A percentile compares a stretch with the other conserved stretches of the same genome.
These are phyloP conservation scores for Carassius gibelio DNA, from an alignment of 2,113 vertebrate genomes.

Conservation along the genomic window DNA sequence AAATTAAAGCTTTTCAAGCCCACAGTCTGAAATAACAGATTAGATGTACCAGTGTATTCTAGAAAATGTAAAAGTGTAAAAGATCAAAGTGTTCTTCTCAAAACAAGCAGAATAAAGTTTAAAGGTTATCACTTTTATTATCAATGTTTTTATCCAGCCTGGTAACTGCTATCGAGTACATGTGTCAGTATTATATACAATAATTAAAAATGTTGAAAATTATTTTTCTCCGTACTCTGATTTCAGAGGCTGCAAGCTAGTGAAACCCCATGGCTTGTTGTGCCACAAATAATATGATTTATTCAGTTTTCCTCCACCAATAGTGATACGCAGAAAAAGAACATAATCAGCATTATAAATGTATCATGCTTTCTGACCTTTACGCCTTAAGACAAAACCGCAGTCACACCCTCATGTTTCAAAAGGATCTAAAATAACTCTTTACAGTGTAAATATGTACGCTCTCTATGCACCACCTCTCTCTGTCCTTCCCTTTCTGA, in stretches of 20 bases:
- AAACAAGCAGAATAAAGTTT: slow-evolving; percentile 69
- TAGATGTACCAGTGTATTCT: slow-evolving; percentile 77
- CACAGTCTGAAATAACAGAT: slow-evolving; percentile 70
- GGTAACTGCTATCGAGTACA: slow-evolving; percentile 81
- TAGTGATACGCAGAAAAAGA: slow-evolving; percentile 5
- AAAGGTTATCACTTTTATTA: slow-evolving; percentile 78
- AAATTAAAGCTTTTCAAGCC: slow-evolving; percentile 65
- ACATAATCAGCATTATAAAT: slow-evolving; percentile 29
- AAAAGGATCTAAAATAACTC: slow-evolving; percentile 7
- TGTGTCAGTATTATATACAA: slow-evolving; percentile 83
- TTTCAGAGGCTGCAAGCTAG: slow-evolving; percentile 15
- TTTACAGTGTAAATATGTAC: slow-evolving; percentile 28
- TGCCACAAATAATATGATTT: slow-evolving; percentile 22
- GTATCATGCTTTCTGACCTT: slow-evolving; percentile 27
- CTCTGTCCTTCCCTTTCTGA: slow-evolving; percentile 35
- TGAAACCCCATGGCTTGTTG: neutral
- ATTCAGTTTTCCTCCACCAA: neutral
- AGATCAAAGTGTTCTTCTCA: slow-evolving; percentile 64
- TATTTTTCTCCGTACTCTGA: slow-evolving; percentile 45
- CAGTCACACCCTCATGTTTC: slow-evolving; percentile 26
- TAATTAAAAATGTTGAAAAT: slow-evolving; percentile 79
- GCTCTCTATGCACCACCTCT: neutral
- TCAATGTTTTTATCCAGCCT: slow-evolving; percentile 83
- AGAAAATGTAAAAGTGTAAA: slow-evolving; percentile 76
- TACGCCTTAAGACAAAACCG: slow-evolving; percentile 13